A percentile compares a stretch with the other conserved stretches of the same genome.
Evolutionary conservation across 2,797 vertebrate species (phyloP).

Genomic region (Cephalopachus bancanus): DNA sequence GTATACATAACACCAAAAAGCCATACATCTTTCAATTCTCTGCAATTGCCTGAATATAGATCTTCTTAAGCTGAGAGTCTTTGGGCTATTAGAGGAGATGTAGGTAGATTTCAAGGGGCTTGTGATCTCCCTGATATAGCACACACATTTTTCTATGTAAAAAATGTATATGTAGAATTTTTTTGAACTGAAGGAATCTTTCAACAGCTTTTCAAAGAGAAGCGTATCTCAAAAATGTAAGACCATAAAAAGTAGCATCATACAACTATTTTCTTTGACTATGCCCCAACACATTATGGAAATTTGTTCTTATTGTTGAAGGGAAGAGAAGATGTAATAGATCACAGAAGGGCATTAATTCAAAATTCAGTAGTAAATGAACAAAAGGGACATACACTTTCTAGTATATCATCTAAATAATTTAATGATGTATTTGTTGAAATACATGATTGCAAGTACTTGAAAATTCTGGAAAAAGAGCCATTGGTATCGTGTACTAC

Average conservation of each 20-base stretch:
- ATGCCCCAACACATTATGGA: neutral
- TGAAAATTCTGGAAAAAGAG: constrained; percentile 7
- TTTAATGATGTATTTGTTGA: constrained; percentile 54
- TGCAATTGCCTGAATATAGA: neutral
- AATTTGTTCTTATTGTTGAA: constrained; percentile 41
- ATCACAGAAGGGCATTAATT: constrained; percentile 46
- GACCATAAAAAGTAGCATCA: constrained; percentile 4
- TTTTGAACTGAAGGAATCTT: constrained; percentile 20
- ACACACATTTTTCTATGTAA: neutral
- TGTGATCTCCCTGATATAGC: neutral
- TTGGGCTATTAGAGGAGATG: neutral
- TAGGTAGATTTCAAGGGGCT: neutral
- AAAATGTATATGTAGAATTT: neutral
- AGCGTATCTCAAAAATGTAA: constrained; percentile 19
- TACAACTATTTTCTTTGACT: constrained; percentile 8
- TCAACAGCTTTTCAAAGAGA: constrained; percentile 42
- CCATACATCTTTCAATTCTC: neutral
- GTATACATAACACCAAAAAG: neutral
- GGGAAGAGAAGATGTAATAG: neutral
- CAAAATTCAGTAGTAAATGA: constrained; percentile 51
- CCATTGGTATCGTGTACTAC: neutral
- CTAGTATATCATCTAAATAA: constrained; percentile 44
- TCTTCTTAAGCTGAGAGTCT: neutral
- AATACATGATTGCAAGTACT: neutral
- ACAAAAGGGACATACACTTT: neutral